Evolutionary conservation across 2,888 invertebrate genomes (phyloP).

Genomic region (Pimpla rufipes): DNA sequence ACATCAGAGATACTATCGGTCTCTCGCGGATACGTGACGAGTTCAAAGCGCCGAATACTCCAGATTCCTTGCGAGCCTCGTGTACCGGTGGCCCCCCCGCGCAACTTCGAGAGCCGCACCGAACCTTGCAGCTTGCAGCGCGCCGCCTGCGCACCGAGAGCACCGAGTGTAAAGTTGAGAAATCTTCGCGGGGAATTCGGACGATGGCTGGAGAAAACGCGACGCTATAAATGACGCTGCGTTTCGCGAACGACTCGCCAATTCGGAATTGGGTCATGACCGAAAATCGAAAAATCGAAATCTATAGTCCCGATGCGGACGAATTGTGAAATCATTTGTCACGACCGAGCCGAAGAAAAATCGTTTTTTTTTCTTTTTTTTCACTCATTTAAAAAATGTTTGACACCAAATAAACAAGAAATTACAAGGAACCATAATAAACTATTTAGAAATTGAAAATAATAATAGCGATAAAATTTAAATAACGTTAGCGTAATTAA

Average conservation of each 20-base stretch:
- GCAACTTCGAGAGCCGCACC: neutral
- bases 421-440: too few relatives aligned
- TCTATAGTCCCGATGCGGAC: neutral
- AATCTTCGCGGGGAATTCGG: constrained; percentile 42
- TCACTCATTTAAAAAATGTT: too few relatives aligned
- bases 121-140: constrained; percentile 45
- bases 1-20: constrained; percentile 64
- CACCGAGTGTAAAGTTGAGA: constrained; percentile 9
- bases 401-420: too few relatives aligned
- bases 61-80: constrained; percentile 62
- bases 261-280: neutral
- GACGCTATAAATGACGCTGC: constrained; percentile 25
- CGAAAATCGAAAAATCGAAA: neutral
- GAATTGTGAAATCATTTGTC: too few relatives aligned
- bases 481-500: too few relatives aligned
- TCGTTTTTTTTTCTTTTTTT: too few relatives aligned
- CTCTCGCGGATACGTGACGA: constrained; percentile 62
- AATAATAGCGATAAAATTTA: too few relatives aligned
- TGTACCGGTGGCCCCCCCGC: constrained; percentile 12
- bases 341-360: too few relatives aligned
- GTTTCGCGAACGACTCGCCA: neutral
- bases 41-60: constrained; percentile 67
- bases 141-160: neutral
- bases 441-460: too few relatives aligned
- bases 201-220: constrained; percentile 3